phyloP scores from a whole-genome alignment of 2,888 invertebrate genomes.

The Plemyria rubiginata region DNA sequence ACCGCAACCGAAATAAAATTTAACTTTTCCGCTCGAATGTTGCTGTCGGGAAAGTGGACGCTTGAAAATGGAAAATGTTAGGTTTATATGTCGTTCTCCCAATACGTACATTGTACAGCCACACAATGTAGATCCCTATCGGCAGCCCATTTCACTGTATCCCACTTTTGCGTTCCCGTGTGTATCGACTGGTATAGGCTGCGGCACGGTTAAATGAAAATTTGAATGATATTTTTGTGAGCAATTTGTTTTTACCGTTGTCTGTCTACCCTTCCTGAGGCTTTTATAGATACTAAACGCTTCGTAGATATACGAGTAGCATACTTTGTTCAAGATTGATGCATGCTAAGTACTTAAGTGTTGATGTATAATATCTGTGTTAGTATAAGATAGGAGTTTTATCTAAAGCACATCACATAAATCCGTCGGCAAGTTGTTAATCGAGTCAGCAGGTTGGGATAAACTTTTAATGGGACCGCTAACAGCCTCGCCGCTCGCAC shows the following conservation, averaged over 20 bases:
- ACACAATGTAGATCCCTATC: conserved; percentile 61
- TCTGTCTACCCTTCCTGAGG: conserved; percentile 10
- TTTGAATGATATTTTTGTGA: conserved; percentile 34
- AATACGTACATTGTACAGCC: conserved; percentile 44
- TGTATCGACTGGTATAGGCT: conserved; percentile 16
- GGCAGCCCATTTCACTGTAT: conserved; percentile 40
- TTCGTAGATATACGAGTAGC: conserved; percentile 26
- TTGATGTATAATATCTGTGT: conserved; percentile 22
- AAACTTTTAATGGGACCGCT: conserved; percentile 62
- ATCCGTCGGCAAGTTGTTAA: conserved; percentile 54
- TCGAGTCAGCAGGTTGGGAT: conserved; percentile 42
- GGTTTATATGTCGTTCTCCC: conserved; percentile 49
- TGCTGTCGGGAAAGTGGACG: conserved; percentile 39
- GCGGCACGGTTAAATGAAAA: conserved; percentile 37
- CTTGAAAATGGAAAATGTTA: conserved; percentile 50
- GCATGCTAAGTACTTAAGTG: conserved; percentile 29
- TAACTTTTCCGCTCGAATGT: conserved; percentile 29
- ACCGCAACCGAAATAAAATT: conserved; percentile 35
- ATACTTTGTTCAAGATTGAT: conserved; percentile 14
- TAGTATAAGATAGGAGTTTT: conserved; percentile 22
- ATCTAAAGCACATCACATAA: conserved; percentile 45
- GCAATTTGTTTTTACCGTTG: conserved; percentile 35
- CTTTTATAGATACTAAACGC: conserved; percentile 19
- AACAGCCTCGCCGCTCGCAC: conserved; percentile 33
- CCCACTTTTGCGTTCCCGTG: conserved; percentile 15